Percentiles rank a stretch among this genome's conserved stretches.
These are phyloP conservation scores for Euwallacea fornicatus DNA, from an alignment of 1,140 invertebrate species.

Conservation along the genomic window DNA sequence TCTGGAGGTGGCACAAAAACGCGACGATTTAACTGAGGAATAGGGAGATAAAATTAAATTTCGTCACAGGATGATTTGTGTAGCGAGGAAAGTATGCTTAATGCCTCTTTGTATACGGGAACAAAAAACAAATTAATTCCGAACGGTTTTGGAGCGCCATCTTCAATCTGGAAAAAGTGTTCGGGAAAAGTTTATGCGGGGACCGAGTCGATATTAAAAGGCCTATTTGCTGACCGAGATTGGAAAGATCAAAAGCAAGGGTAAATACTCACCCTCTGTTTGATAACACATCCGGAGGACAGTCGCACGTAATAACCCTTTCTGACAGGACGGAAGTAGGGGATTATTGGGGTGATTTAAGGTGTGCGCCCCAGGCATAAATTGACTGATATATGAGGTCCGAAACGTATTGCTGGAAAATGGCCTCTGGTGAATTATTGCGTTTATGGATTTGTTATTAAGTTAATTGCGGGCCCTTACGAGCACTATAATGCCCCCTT, in stretches of 20 bases:
- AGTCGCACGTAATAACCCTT: constrained; percentile 26
- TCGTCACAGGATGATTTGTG: constrained; percentile 19
- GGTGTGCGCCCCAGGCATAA: constrained; percentile 21
- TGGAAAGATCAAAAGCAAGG: constrained; percentile 21
- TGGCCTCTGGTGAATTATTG: constrained; percentile 8
- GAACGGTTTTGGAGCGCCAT: too few species aligned
- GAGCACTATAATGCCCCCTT: not conserved
- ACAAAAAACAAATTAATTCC: constrained; percentile 5
- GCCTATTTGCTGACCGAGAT: constrained; percentile 18
- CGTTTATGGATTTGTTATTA: constrained; percentile 7
- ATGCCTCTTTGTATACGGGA: not conserved
- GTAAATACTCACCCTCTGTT: constrained; percentile 19
- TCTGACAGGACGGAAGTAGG: constrained; percentile 23
- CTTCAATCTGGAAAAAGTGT: not conserved
- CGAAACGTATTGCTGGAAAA: constrained; percentile 15
- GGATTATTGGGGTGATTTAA: constrained; percentile 29
- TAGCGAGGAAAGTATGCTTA: constrained; percentile 8
- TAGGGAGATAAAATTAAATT: constrained; percentile 31
- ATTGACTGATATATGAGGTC: constrained; percentile 24
- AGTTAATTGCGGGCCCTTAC: not conserved
- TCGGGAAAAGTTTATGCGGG: not conserved
- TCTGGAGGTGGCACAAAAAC: constrained; percentile 34
- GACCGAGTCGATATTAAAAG: constrained; percentile 10
- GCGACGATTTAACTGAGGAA: constrained; percentile 22
- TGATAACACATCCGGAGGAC: constrained; percentile 26